These are phyloP conservation scores for Epirrhoe tristata DNA, from an alignment of 2,888 invertebrate species.

Conservation along the genomic window DNA sequence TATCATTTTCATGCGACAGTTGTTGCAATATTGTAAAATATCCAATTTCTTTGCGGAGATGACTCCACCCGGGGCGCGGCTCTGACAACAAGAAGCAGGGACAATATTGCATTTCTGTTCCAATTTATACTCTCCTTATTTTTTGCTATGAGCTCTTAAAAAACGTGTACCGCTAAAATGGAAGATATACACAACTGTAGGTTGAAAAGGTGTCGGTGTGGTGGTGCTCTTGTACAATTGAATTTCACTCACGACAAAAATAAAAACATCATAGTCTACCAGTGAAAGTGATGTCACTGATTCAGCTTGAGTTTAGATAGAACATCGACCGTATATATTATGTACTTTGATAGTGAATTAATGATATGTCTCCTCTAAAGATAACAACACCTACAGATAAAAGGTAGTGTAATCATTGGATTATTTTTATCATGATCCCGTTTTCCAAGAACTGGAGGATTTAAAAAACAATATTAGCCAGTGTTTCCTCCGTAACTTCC, in stretches of 20 bases:
- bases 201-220: no score
- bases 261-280: no score
- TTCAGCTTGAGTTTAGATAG: no score
- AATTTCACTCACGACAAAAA: no score
- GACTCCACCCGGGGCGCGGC: not conserved
- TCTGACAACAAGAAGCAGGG: not conserved
- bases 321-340: no score
- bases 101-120: not conserved
- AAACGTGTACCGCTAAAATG: not conserved
- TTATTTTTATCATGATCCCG: not conserved
- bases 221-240: no score
- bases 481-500: constrained; percentile 1
- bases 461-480: constrained; percentile 4
- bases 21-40: not conserved
- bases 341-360: no score
- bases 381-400: no score
- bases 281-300: no score
- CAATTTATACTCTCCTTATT: not conserved
- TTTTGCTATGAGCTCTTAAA: not conserved
- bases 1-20: not conserved
- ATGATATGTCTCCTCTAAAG: no score
- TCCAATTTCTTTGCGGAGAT: not conserved
- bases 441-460: not conserved
- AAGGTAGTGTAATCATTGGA: no score
- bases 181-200: no score